Evolutionary conservation across 64 coral and sea anemone species (phyloP), one percentile per base, ranked within the genome.

Genomic region (Hydrozoanthus tunicans): DNA sequence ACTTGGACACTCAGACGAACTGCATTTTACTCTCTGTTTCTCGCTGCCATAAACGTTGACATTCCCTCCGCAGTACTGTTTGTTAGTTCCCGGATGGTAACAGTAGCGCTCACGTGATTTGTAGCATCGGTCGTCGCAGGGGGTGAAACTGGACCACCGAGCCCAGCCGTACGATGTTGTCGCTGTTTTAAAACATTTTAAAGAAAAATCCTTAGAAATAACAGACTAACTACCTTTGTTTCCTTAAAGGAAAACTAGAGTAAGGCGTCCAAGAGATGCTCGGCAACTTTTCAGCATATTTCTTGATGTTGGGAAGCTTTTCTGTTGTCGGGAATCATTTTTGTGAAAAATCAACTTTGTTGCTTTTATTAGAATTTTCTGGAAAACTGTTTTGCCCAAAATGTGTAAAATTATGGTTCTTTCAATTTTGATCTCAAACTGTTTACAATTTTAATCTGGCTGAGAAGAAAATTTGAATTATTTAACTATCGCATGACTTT

Each of bases 81-180:
- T 96, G 27, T 71, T 74, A 62, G 89, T 91, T 6, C 94, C 91
- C 73, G 86, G 78, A 59, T 96, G 70, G 70, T 96, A 96, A 64
- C 94, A 96, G 71, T 93, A 96, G 25, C 94, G 94, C 9, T 96
- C 77, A 32, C 94, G 84, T 70, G 79, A 73, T 66, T 91, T 96
- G 14, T 73, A 85, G 43, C 94, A 92, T 0, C 59, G 43, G 43
- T 93, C 15, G 26, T 96, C 72, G 81, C 94, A 96, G 5, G 94
- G 94, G 1, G 81, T 79, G 64, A 93, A 96, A 2, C 70, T 64
- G 4, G 91, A 93, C 94, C 94, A 96, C 17, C 85, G 81, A 58
- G 94, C 92, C 94, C 94, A 95, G 13, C 94, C 91, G 56, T 95
- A 89, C 0, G 24, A 64, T 9, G 25, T 63, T 90, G 76, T 96